Percentiles rank a stretch among this genome's conserved stretches.
phyloP scores from a whole-genome alignment of 2,888 invertebrate genomes.

The Drosophila pseudotakahashii region DNA sequence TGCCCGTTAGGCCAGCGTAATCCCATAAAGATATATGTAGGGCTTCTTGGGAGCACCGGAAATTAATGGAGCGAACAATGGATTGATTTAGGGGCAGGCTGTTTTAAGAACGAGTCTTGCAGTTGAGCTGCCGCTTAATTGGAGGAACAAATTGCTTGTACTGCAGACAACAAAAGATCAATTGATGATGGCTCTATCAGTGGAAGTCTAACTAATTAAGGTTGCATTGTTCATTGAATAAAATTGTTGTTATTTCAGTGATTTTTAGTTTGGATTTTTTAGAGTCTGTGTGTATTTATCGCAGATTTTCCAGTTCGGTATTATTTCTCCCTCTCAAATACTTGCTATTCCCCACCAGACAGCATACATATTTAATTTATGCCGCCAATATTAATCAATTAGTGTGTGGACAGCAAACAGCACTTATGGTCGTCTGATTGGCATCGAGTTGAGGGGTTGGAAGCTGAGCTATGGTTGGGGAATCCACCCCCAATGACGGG shows the following conservation, averaged over 20 bases:
- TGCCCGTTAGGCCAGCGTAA: constrained; percentile 16
- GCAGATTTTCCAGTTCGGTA: too few species aligned
- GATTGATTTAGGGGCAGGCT: constrained; percentile 18
- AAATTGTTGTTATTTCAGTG: too few species aligned
- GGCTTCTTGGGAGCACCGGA: constrained; percentile 20
- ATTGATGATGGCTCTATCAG: constrained; percentile 11
- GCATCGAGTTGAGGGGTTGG: constrained; percentile 22
- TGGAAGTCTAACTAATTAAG: constrained; percentile 6
- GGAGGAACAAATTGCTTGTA: constrained; percentile 5
- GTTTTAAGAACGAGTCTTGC: not conserved
- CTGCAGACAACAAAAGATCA: constrained; percentile 22
- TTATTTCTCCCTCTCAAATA: too few species aligned
- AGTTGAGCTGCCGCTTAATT: not conserved
- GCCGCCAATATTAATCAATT: constrained; percentile 71
- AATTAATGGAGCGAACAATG: constrained; percentile 28
- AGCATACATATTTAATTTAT: constrained; percentile 49
- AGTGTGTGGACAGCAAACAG: constrained; percentile 65
- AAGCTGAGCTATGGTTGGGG: too few species aligned
- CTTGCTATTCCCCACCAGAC: constrained; percentile 27
- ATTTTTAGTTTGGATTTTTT: too few species aligned
- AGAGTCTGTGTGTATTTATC: too few species aligned
- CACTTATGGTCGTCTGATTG: constrained; percentile 69
- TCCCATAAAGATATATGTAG: constrained; percentile 13
- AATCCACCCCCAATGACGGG: constrained; percentile 23
- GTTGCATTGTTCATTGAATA: constrained; percentile 2